Percentiles rank a stretch among this genome's conserved stretches.
Conservation (phyloP, 2,888 invertebrate species). For the Sacculina carcini region DNA sequence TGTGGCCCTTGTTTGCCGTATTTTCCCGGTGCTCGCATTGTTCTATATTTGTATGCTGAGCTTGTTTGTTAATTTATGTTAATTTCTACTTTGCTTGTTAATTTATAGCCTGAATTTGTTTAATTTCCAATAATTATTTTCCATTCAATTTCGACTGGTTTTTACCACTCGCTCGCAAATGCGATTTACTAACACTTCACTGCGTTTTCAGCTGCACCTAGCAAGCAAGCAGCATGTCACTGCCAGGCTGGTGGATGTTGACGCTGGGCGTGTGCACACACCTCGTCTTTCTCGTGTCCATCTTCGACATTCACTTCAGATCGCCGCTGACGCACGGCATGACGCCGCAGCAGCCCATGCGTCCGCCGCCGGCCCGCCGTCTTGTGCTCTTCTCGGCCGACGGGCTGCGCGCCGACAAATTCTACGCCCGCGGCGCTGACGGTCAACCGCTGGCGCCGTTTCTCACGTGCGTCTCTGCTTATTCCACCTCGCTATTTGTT, state of each 20-base stretch:
- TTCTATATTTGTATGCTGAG: no score
- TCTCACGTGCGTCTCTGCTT: conserved; percentile 29
- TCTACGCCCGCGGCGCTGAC: conserved; percentile 25
- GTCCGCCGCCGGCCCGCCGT: conserved; percentile 32
- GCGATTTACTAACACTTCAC: no score
- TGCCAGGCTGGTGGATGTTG: conserved; percentile 13
- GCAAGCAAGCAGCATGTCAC: no score
- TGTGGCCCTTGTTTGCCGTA: no score
- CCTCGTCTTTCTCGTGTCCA: conserved; percentile 45
- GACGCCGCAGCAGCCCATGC: conserved; percentile 18
- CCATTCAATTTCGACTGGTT: no score
- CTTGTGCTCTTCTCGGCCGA: conserved; percentile 71
- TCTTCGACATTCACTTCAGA: conserved; percentile 78
- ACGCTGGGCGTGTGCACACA: conserved; percentile 31
- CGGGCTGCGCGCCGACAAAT: conserved; percentile 66
- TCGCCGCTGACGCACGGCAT: conserved; percentile 58
- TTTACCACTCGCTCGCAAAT: no score
- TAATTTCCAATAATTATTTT: no score
- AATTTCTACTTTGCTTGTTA: no score
- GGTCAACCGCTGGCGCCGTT: conserved; percentile 32
- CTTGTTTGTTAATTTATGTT: no score
- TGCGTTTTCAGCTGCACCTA: no score
- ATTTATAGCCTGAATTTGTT: no score
- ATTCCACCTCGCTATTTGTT: not conserved
- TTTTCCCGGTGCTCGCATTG: no score